Conservation (phyloP, 2,888 invertebrate species). For the Merodon equestris region DNA sequence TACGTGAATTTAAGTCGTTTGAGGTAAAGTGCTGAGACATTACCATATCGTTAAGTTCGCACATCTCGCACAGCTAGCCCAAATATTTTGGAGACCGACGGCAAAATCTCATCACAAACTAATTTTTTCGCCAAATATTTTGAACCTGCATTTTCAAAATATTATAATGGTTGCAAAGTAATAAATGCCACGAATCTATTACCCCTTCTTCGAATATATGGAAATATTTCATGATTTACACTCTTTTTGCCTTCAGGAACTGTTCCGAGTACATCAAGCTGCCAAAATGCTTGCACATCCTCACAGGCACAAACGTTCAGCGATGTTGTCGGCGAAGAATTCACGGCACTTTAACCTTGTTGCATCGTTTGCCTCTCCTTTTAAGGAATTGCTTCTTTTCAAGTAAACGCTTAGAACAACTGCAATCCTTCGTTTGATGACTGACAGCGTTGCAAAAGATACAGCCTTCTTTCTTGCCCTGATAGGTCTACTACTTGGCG, state of each 20-base stretch:
- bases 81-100: slow-evolving; percentile 11
- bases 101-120: too few species aligned
- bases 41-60: too few species aligned
- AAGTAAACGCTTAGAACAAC: slow-evolving; percentile 22
- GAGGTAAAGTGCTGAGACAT: too few species aligned
- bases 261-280: slow-evolving; percentile 42
- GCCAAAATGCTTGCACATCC: slow-evolving; percentile 27
- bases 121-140: slow-evolving; percentile 15
- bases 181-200: slow-evolving; percentile 35
- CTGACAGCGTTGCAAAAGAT: neutral
- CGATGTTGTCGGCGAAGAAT: slow-evolving; percentile 9
- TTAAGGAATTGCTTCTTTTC: slow-evolving; percentile 28
- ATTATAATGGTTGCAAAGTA: slow-evolving; percentile 23
- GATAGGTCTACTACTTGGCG: too few species aligned
- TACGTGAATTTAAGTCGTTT: too few species aligned
- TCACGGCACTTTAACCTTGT: neutral
- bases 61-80: too few species aligned
- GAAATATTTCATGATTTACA: too few species aligned
- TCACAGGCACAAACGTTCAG: slow-evolving; percentile 25
- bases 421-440: slow-evolving; percentile 13
- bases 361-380: slow-evolving; percentile 19
- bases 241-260: too few species aligned
- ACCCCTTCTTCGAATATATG: slow-evolving; percentile 19
- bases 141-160: slow-evolving; percentile 15
- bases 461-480: too few species aligned